Evolutionary conservation across 2,888 invertebrate species (phyloP).

Genomic region (Idaea aversata): DNA sequence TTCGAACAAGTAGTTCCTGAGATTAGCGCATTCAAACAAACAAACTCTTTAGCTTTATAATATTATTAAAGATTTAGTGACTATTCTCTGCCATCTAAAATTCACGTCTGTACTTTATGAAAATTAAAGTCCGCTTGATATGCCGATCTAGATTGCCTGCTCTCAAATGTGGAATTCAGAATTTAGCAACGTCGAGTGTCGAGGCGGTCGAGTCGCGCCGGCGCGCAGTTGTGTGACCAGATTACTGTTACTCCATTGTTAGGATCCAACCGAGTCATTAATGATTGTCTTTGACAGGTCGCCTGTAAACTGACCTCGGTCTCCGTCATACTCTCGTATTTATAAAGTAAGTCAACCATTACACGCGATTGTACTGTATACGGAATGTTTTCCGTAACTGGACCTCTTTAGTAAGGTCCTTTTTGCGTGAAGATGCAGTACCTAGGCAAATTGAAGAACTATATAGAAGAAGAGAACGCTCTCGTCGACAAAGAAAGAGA

Average conservation of each 20-base stretch:
- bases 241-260: not conserved
- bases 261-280: not conserved
- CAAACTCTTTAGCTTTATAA: too few species aligned
- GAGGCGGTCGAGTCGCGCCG: not conserved
- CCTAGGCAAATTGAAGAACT: slow-evolving; percentile 94
- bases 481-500: slow-evolving; percentile 96
- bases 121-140: not conserved
- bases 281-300: slow-evolving; percentile 1
- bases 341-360: too few species aligned
- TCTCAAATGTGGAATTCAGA: not conserved
- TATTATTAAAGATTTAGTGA: too few species aligned
- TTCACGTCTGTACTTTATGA: not conserved
- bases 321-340: not conserved
- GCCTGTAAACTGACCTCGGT: not conserved
- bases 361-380: too few species aligned
- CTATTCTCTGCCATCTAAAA: too few species aligned
- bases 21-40: too few species aligned
- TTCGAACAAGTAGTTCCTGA: too few species aligned
- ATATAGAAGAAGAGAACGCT: slow-evolving; percentile 94
- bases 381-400: too few species aligned
- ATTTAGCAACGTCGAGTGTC: not conserved
- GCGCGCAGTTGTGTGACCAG: not conserved
- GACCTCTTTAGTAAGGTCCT: too few species aligned
- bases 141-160: not conserved
- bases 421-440: too few species aligned